Evolutionary conservation across 2,888 invertebrate species (phyloP).

Genomic region (Andrena haemorrhoa): DNA sequence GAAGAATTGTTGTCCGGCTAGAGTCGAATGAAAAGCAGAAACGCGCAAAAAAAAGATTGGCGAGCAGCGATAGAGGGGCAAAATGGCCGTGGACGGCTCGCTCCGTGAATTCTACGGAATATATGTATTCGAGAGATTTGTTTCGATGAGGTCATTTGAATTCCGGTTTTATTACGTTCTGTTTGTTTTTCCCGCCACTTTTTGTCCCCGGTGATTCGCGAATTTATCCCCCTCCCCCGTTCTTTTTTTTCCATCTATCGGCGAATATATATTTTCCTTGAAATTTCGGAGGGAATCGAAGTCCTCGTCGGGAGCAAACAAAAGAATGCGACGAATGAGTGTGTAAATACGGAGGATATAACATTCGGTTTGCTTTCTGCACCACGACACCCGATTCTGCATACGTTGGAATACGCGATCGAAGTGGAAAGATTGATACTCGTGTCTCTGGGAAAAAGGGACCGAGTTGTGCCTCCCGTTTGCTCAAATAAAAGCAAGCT

Average conservation of each 20-base stretch:
- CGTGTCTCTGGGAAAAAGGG: background rate
- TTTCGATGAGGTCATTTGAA: constrained; percentile 38
- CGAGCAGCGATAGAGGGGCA: background rate
- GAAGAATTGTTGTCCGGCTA: constrained; percentile 42
- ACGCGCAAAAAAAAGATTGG: background rate
- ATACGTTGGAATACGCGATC: constrained; percentile 11
- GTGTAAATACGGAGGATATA: constrained; percentile 40
- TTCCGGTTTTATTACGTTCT: constrained; percentile 16
- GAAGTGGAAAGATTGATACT: constrained; percentile 20
- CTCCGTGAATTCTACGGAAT: constrained; percentile 25
- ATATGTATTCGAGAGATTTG: constrained; percentile 24
- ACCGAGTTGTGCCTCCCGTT: background rate
- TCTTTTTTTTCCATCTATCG: background rate
- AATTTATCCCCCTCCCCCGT: background rate
- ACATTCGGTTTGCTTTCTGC: constrained; percentile 35
- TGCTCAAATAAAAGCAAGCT: background rate
- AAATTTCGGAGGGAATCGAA: constrained; percentile 25
- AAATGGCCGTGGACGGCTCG: constrained; percentile 4
- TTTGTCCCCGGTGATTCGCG: background rate
- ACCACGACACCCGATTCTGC: constrained; percentile 16
- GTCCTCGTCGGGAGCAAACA: constrained; percentile 10
- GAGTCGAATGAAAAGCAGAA: background rate
- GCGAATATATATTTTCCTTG: constrained; percentile 8
- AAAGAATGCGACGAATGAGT: constrained; percentile 20
- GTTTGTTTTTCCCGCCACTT: background rate